Evolutionary conservation across 2,113 vertebrate species (phyloP).

Genomic region (Melanocharis versteri): DNA sequence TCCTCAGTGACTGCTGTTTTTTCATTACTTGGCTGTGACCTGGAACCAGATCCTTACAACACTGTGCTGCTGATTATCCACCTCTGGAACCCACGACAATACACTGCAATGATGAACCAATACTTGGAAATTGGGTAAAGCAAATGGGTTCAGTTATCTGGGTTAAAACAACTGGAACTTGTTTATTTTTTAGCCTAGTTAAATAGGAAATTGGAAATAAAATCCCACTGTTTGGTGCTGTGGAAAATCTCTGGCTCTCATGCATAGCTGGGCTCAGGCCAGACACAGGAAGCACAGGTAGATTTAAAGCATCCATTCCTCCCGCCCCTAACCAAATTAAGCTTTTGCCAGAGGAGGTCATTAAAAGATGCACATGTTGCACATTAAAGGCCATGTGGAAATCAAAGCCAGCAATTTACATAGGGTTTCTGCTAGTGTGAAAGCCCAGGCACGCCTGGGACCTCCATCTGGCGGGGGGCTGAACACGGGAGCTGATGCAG

Average conservation of each 20-base stretch:
- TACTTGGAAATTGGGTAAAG: not conserved
- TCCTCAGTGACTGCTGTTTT: constrained; percentile 12
- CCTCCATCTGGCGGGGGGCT: not conserved
- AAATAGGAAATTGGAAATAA: not conserved
- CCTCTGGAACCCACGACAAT: not conserved
- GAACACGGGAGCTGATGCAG: not conserved
- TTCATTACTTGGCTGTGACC: constrained; percentile 33
- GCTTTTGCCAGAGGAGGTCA: not conserved
- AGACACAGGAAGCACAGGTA: constrained; percentile 7
- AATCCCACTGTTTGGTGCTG: not conserved
- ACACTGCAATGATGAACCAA: not conserved
- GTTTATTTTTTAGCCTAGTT: not conserved
- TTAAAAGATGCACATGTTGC: not conserved
- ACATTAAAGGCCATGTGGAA: not conserved
- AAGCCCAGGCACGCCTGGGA: not conserved
- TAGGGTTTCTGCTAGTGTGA: not conserved
- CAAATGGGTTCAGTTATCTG: not conserved
- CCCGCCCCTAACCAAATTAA: not conserved
- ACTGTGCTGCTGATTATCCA: not conserved
- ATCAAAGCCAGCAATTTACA: not conserved
- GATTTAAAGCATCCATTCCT: not conserved
- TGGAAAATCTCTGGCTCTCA: not conserved
- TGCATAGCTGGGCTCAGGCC: not conserved
- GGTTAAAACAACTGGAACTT: not conserved
- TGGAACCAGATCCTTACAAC: constrained; percentile 21